A percentile compares a stretch with the other conserved stretches of the same genome.
phyloP scores from a whole-genome alignment of 2,797 vertebrate genomes.

The Xenops minutus region DNA sequence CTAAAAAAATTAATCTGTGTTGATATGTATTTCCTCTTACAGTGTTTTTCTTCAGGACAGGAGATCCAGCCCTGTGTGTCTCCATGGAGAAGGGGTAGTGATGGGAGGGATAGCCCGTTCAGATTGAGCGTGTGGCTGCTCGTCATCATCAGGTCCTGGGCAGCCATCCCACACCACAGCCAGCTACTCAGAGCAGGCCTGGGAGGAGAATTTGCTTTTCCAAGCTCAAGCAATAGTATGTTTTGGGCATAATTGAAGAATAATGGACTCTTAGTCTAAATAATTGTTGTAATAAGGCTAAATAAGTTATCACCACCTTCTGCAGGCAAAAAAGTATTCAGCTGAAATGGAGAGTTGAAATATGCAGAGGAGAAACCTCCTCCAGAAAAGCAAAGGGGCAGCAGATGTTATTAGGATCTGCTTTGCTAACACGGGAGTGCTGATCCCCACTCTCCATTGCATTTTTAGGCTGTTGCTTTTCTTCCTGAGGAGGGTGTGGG shows the following conservation, averaged over 20 bases:
- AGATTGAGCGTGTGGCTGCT: fast-evolving
- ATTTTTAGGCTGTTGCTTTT: neutral
- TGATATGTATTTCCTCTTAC: neutral
- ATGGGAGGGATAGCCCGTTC: neutral
- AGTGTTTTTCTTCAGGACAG: neutral
- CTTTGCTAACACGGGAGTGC: neutral
- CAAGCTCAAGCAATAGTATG: neutral
- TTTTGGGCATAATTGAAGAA: neutral
- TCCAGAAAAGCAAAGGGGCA: neutral
- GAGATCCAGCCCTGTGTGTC: neutral
- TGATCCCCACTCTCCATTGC: neutral
- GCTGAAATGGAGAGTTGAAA: neutral
- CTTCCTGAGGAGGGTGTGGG: neutral
- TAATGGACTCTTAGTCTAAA: neutral
- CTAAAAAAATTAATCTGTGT: neutral
- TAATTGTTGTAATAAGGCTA: neutral
- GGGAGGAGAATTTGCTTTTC: neutral
- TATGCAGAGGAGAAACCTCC: neutral
- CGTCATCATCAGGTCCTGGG: neutral
- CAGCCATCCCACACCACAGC: neutral
- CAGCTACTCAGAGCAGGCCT: neutral
- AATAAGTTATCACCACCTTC: neutral
- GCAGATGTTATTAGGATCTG: neutral
- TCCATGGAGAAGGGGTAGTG: neutral
- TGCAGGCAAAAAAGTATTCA: neutral